Evolutionary conservation across 2,888 invertebrate genomes (phyloP).

Genomic region (Drosophila paramelanica): DNA sequence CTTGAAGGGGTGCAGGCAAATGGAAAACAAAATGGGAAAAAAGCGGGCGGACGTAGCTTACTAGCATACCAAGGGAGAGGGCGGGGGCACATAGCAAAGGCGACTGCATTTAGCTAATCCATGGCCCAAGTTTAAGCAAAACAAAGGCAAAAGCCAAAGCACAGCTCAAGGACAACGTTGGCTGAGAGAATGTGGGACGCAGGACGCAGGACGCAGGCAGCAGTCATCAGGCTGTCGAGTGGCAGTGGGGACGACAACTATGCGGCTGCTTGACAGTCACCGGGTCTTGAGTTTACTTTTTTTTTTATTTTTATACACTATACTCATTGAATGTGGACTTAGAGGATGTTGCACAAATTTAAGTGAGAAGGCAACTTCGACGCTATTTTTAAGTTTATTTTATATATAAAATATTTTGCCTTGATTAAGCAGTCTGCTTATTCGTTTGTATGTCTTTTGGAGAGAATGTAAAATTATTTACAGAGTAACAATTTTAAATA

Average conservation of each 20-base stretch:
- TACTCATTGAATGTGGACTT: not conserved
- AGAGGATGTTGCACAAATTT: not conserved
- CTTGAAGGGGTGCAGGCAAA: slow-evolving; percentile 60
- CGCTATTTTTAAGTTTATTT: too few relatives aligned
- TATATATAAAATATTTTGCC: too few relatives aligned
- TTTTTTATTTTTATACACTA: slow-evolving; percentile 40
- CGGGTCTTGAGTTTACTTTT: slow-evolving; percentile 52
- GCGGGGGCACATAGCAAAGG: not conserved
- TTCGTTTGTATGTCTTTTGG: too few relatives aligned
- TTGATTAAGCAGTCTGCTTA: too few relatives aligned
- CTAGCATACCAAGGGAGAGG: slow-evolving; percentile 27
- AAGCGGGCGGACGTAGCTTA: not conserved
- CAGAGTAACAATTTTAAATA: too few relatives aligned
- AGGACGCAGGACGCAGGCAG: slow-evolving; percentile 12
- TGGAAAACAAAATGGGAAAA: slow-evolving; percentile 11
- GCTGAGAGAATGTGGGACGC: slow-evolving; percentile 12
- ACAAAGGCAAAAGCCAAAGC: slow-evolving; percentile 61
- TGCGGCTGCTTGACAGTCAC: slow-evolving; percentile 73
- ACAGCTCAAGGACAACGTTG: slow-evolving; percentile 49
- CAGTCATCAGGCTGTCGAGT: slow-evolving; percentile 35
- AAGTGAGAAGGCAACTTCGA: too few relatives aligned
- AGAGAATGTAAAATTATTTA: too few relatives aligned
- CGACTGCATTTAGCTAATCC: slow-evolving; percentile 74
- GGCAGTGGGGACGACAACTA: slow-evolving; percentile 53
- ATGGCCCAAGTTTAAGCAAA: slow-evolving; percentile 65